Conservation (phyloP, 1,140 invertebrate genomes). For the Manduca sexta region DNA sequence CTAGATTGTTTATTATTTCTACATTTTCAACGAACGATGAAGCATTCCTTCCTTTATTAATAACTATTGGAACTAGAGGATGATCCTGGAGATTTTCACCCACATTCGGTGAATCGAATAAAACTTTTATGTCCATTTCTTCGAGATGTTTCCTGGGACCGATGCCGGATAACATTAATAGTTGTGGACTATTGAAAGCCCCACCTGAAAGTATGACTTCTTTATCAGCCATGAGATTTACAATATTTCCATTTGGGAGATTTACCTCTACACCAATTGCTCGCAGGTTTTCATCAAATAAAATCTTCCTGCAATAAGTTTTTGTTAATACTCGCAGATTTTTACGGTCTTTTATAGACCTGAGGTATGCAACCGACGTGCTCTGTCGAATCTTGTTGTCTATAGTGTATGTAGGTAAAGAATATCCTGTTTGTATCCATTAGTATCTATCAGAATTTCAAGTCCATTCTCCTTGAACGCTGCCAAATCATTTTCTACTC, state of each 20-base stretch:
- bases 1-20: not conserved
- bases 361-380: slow-evolving; percentile 74
- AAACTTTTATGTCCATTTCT: not conserved
- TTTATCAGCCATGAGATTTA: not conserved
- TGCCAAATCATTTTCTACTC: slow-evolving; percentile 25
- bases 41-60: not conserved
- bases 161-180: slow-evolving; percentile 1
- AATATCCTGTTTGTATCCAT: slow-evolving; percentile 27
- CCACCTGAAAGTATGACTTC: slow-evolving; percentile 3
- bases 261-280: not conserved
- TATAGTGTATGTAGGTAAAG: slow-evolving; percentile 67
- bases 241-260: not conserved
- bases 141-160: not conserved
- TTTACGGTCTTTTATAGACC: slow-evolving; percentile 62
- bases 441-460: slow-evolving; percentile 23
- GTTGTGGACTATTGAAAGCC: not conserved
- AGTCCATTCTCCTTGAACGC: slow-evolving; percentile 29
- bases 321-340: slow-evolving; percentile 69
- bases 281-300: slow-evolving; percentile 67
- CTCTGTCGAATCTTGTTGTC: slow-evolving; percentile 74
- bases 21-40: not conserved
- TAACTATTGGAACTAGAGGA: not conserved
- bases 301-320: slow-evolving; percentile 58
- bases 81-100: slow-evolving; percentile 3
- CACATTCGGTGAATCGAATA: not conserved